Percentiles rank a stretch among this genome's conserved stretches.
These are phyloP conservation scores for Myopa testacea DNA, from an alignment of 2,888 invertebrate genomes.

Conservation along the genomic window DNA sequence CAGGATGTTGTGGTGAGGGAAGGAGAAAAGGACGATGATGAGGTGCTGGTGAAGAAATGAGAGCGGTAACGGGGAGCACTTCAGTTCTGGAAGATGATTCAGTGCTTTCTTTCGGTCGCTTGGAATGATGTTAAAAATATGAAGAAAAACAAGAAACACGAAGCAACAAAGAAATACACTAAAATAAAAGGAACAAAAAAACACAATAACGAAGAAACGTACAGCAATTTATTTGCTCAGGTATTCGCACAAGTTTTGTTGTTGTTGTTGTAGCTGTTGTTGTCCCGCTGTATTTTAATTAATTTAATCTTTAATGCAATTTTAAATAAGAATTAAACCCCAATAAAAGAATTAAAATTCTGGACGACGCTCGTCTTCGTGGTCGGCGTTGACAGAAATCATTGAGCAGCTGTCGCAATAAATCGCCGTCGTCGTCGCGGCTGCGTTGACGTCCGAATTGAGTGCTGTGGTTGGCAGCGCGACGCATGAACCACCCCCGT, in stretches of 20 bases:
- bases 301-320: constrained; percentile 22
- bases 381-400: constrained; percentile 47
- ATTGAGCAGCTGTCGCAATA: constrained; percentile 47
- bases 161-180: not conserved
- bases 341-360: constrained; percentile 32
- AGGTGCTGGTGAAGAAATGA: not conserved
- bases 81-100: not conserved
- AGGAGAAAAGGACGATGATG: not conserved
- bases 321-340: constrained; percentile 35
- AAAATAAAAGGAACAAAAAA: not conserved
- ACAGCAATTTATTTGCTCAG: not conserved
- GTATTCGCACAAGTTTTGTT: not conserved
- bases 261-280: not conserved
- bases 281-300: not conserved
- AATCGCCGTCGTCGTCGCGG: constrained; percentile 28
- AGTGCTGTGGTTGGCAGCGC: too few species aligned
- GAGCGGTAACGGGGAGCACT: not conserved
- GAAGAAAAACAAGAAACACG: not conserved
- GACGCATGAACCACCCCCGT: too few species aligned
- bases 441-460: too few species aligned
- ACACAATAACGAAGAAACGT: too few species aligned
- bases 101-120: not conserved
- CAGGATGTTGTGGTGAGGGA: not conserved
- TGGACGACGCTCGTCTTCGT: not conserved
- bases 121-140: not conserved